A percentile compares a stretch with the other conserved stretches of the same genome.
Conservation (phyloP, 2,113 vertebrate species). For the Malurus melanocephalus region DNA sequence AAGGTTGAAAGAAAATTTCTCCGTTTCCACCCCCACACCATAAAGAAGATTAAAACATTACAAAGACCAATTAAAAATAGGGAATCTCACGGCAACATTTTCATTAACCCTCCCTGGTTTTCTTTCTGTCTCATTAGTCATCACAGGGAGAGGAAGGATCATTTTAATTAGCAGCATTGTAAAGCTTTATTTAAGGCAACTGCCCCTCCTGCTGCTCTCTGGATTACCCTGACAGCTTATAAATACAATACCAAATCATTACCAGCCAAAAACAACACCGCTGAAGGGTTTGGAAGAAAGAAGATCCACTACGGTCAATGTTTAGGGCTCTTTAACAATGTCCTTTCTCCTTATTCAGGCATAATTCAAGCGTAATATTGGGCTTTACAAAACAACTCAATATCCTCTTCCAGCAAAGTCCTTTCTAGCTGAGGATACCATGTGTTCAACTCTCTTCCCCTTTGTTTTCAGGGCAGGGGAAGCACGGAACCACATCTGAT, state of each 20-base stretch:
- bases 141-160: conserved; percentile 60
- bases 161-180: conserved; percentile 75
- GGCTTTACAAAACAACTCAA: conserved; percentile 59
- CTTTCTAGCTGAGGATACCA: conserved; percentile 28
- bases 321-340: conserved; percentile 52
- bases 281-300: conserved; percentile 38
- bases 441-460: conserved; percentile 20
- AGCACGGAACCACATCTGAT: conserved; percentile 18
- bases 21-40: not conserved
- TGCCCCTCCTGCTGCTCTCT: conserved; percentile 65
- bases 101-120: conserved; percentile 64
- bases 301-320: conserved; percentile 9
- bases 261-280: not conserved
- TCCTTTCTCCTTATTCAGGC: conserved; percentile 49
- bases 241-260: conserved; percentile 64
- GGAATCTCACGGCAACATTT: conserved; percentile 52
- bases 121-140: conserved; percentile 69
- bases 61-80: conserved; percentile 66
- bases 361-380: conserved; percentile 63
- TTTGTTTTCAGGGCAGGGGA: conserved; percentile 12
- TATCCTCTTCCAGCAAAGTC: conserved; percentile 31
- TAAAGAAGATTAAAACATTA: conserved; percentile 55
- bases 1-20: not conserved
- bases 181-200: conserved; percentile 66
- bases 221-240: conserved; percentile 66